Conservation (phyloP, 2,888 invertebrate species). For the Carterocephalus palaemon region DNA sequence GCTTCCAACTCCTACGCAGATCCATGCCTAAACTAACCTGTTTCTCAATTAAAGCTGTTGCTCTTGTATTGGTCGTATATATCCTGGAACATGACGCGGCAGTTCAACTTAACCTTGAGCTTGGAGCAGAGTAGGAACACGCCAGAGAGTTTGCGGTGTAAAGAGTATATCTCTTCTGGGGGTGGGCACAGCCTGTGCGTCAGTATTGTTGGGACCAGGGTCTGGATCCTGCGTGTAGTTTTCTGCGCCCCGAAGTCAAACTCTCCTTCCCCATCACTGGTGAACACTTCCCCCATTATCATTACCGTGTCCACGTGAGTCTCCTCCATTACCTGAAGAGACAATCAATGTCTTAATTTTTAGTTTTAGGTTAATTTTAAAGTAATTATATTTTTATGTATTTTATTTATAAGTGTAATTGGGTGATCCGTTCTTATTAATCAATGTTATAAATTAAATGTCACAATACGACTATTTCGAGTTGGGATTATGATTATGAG, state of each 20-base stretch:
- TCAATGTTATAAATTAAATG: too few species aligned
- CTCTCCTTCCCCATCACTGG: slow-evolving; percentile 80
- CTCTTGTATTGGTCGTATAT: slow-evolving; percentile 84
- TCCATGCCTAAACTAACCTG: not conserved
- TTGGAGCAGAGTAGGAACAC: slow-evolving; percentile 95
- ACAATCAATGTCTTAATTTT: slow-evolving; percentile 10
- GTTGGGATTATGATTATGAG: too few species aligned
- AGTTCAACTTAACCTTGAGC: slow-evolving; percentile 88
- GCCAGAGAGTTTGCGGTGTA: slow-evolving; percentile 98
- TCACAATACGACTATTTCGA: too few species aligned
- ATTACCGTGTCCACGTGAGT: slow-evolving; percentile 98
- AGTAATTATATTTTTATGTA: not conserved
- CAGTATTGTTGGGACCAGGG: slow-evolving; percentile 94
- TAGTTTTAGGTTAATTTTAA: slow-evolving; percentile 1
- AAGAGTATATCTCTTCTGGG: slow-evolving; percentile 98
- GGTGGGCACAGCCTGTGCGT: slow-evolving; percentile 96
- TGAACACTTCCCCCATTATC: slow-evolving; percentile 97
- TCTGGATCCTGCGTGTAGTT: slow-evolving; percentile 88
- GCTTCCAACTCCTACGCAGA: too few species aligned
- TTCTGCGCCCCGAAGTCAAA: slow-evolving; percentile 95
- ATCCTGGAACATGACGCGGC: slow-evolving; percentile 89
- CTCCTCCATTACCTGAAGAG: slow-evolving; percentile 87
- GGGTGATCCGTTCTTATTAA: too few species aligned
- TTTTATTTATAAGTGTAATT: not conserved
- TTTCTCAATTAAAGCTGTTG: slow-evolving; percentile 22